A percentile compares a stretch with the other conserved stretches of the same genome.
These are phyloP conservation scores for Alethe castanea DNA, from an alignment of 2,113 vertebrate species.

Conservation along the genomic window DNA sequence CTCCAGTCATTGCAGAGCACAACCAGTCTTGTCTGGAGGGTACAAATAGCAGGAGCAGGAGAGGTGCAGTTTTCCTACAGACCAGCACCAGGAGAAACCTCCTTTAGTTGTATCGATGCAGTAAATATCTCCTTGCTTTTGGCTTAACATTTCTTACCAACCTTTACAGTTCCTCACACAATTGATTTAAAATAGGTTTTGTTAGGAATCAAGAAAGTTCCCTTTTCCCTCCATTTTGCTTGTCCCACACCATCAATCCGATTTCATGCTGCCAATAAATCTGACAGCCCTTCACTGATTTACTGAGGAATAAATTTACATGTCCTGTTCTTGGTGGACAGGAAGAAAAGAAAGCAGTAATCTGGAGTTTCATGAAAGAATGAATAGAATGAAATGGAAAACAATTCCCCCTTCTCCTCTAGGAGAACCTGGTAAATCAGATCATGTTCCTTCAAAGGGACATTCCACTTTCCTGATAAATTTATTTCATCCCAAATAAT, in stretches of 20 bases:
- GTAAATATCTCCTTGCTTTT: neutral
- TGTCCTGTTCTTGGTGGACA: neutral
- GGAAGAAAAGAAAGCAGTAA: neutral
- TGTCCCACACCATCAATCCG: neutral
- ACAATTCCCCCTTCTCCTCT: neutral
- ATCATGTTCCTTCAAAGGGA: neutral
- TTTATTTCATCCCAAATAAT: neutral
- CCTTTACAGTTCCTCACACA: neutral
- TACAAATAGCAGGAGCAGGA: rapidly evolving
- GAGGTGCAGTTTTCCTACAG: neutral
- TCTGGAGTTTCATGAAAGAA: neutral
- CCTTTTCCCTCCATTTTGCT: neutral
- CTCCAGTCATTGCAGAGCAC: neutral
- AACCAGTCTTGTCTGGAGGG: neutral
- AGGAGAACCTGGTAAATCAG: neutral
- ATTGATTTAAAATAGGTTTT: neutral
- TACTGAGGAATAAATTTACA: neutral
- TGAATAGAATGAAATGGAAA: neutral
- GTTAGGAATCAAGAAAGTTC: neutral
- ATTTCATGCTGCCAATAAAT: neutral
- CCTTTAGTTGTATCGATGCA: neutral
- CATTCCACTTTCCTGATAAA: neutral
- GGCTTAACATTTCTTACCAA: neutral
- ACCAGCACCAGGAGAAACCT: neutral
- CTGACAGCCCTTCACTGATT: neutral